Base-by-base conservation (phyloP, 92 coral and sea anemone genomes). In the Epizoanthus rinbou region DNA sequence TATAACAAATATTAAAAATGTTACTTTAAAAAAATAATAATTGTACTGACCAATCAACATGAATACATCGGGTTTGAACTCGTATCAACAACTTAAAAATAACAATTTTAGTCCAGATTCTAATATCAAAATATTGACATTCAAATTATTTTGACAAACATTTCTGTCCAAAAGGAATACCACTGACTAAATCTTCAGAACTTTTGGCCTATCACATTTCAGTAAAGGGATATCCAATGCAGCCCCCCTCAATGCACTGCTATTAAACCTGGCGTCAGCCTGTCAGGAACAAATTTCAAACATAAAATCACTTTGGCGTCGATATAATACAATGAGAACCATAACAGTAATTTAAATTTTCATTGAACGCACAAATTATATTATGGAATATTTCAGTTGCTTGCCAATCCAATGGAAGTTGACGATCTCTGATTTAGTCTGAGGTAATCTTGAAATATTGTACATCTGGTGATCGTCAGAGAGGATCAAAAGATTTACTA, bases 381-480 rank as follows among this genome's bases (percentile, higher is more conserved):
- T 22, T 35, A 9, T 50, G 54, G 54, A 50, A 50, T 50, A 50
- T 11, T 50, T 50, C 54, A 50, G 54, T 9, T 50, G 14, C 54
- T 50, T 50, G 54, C 14, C 14, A 47, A 47, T 47, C 7, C 54
- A 47, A 47, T 47, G 54, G 15, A 47, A 9, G 14, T 8, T 47
- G 8, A 11, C 54, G 54, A 47, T 43, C 50, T 43, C 9, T 43
- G 50, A 43, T 47, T 47, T 47, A 8, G 54, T 33, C 58, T 21
- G 52, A 39, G 22, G 19, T 37, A 39, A 69, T 78, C 69, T 78
- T 62, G 23, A 78, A 37, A 8, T 28, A 22, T 9, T 19, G 70
- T 78, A 22, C 66, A 39, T 62, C 82, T 78, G 82, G 82, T 60
- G 71, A 78, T 22, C 33, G 54, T 78, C 82, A 78, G 22, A 41